Percentiles rank a stretch among this genome's conserved stretches.
phyloP scores from a whole-genome alignment of 2,888 invertebrate genomes.

The Athrips mouffetella region DNA sequence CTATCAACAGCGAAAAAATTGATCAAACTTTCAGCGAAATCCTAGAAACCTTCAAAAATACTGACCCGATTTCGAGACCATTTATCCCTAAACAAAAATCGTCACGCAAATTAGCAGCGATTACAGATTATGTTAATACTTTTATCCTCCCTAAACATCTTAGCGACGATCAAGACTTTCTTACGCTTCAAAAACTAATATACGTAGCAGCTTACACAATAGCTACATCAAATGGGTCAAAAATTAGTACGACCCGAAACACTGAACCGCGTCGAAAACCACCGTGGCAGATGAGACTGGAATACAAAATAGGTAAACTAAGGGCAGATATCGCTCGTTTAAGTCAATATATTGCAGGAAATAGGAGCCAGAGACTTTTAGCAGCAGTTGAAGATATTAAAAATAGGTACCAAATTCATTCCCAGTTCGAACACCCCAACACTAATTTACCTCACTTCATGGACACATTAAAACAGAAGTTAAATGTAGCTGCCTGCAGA shows the following conservation, averaged over 20 bases:
- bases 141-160: conserved; percentile 14
- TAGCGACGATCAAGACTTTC: conserved; percentile 3
- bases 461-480: conserved; percentile 13
- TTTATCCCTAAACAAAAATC: conserved; percentile 21
- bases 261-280: too few relatives aligned
- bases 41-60: background rate
- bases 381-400: background rate
- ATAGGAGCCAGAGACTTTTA: conserved; percentile 2
- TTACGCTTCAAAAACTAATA: conserved; percentile 9
- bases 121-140: conserved; percentile 16
- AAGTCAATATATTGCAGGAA: conserved; percentile 17
- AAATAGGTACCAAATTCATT: too few relatives aligned
- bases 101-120: conserved; percentile 15
- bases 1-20: background rate
- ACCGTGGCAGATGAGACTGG: conserved; percentile 20
- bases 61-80: conserved; percentile 6
- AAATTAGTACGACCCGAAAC: background rate
- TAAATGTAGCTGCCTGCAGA: background rate
- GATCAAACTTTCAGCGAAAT: conserved; percentile 5
- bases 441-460: too few relatives aligned
- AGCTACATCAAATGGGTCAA: conserved; percentile 11
- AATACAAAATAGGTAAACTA: conserved; percentile 15
- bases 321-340: conserved; percentile 19
- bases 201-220: conserved; percentile 20
- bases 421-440: too few relatives aligned